phyloP scores from a whole-genome alignment of 1,140 invertebrate species.

The Harlomillsia oculata region DNA sequence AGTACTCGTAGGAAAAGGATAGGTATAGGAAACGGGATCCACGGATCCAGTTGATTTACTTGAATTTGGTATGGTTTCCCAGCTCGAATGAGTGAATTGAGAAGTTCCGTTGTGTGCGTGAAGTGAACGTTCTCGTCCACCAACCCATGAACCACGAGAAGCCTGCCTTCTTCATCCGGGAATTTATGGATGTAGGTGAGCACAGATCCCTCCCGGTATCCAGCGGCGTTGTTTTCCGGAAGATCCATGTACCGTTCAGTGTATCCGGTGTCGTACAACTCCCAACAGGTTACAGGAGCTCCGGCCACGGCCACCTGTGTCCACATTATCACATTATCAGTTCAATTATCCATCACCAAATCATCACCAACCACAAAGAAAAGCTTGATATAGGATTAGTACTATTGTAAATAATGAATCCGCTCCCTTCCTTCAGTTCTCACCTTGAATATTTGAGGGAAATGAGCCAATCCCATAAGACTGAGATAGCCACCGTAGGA shows the following conservation, averaged over 20 bases:
- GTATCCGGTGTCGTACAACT: constrained; percentile 89
- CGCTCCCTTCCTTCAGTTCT: constrained; percentile 6
- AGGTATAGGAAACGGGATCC: background rate
- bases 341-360: constrained; percentile 35
- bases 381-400: background rate
- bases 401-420: background rate
- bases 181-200: constrained; percentile 71
- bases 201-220: constrained; percentile 68
- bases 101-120: constrained; percentile 81
- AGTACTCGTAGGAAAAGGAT: no score
- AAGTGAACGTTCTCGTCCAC: constrained; percentile 99
- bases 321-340: no score
- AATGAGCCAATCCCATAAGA: constrained; percentile 71
- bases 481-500: constrained; percentile 91
- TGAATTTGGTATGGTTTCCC: constrained; percentile 85
- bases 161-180: constrained; percentile 82
- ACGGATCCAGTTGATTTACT: constrained; percentile 42
- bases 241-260: constrained; percentile 95
- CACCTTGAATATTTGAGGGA: constrained; percentile 73
- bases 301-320: constrained; percentile 82
- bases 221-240: constrained; percentile 66
- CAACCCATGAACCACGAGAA: constrained; percentile 94
- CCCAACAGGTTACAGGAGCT: constrained; percentile 94
- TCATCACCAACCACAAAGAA: constrained; percentile 3
- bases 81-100: constrained; percentile 76